These are phyloP conservation scores for Garra rufa DNA, from an alignment of 2,113 vertebrate genomes.

Conservation along the genomic window DNA sequence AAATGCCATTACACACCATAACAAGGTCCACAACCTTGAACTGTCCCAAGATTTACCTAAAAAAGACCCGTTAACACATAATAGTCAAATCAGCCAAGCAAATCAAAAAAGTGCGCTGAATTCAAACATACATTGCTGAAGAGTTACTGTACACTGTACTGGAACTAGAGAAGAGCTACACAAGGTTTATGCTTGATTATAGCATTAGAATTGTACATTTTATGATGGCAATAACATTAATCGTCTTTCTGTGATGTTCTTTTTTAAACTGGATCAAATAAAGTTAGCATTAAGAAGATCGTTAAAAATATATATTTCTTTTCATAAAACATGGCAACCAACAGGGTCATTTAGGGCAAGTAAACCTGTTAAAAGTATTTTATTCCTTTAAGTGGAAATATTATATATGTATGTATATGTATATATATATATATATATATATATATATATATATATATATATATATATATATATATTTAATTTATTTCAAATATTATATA, in stretches of 20 bases:
- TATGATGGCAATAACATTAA: background rate
- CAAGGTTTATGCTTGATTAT: background rate
- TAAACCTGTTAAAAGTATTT: background rate
- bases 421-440: no score
- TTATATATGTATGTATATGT: no score
- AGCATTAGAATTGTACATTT: background rate
- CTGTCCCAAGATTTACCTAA: conserved; percentile 36
- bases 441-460: no score
- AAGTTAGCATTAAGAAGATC: background rate
- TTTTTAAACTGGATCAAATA: background rate
- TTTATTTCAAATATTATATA: no score
- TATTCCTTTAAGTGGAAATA: background rate
- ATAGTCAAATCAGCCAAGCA: conserved; percentile 14
- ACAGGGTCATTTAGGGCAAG: background rate
- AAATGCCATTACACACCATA: conserved; percentile 32
- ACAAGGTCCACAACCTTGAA: conserved; percentile 64
- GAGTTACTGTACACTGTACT: no score
- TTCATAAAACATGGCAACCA: background rate
- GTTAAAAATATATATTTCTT: background rate
- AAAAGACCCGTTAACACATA: conserved; percentile 14
- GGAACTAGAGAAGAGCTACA: no score
- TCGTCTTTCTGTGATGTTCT: background rate
- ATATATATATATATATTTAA: no score
- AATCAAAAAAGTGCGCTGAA: background rate
- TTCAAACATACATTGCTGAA: background rate